phyloP scores from a whole-genome alignment of 2,888 invertebrate species.

The Ptychoptera contaminata region DNA sequence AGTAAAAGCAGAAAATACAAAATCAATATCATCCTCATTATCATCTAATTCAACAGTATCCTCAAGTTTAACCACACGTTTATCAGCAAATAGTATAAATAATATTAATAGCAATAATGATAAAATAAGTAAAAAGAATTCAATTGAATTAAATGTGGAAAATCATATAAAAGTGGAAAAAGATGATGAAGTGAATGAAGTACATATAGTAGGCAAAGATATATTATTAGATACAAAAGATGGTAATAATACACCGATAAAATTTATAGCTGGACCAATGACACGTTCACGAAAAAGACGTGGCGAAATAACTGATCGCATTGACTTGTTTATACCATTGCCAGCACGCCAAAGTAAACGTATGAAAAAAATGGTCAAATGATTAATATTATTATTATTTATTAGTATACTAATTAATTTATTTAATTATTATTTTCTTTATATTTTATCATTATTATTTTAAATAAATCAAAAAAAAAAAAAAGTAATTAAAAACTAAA shows the following conservation, averaged over 20 bases:
- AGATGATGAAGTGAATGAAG: neutral
- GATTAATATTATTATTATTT: conserved; percentile 1
- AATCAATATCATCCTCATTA: no score
- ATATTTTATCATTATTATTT: conserved; percentile 1
- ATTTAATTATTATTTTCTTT: conserved; percentile 1
- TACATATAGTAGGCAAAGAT: neutral
- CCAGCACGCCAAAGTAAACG: neutral
- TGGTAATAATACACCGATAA: no score
- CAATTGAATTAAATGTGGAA: neutral
- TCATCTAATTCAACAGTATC: no score
- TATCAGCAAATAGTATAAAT: no score
- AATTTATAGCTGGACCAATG: conserved; percentile 4
- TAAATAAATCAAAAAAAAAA: no score
- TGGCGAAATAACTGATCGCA: conserved; percentile 9
- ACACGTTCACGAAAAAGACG: conserved; percentile 9
- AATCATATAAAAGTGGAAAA: neutral
- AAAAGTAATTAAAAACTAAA: no score
- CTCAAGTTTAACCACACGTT: no score
- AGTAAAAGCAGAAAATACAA: no score
- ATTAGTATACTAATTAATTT: neutral
- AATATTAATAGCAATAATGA: no score
- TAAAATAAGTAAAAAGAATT: neutral
- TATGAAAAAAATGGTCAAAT: conserved; percentile 2
- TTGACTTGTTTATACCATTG: conserved; percentile 7
- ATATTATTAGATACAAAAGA: no score